Percentiles rank a stretch among this genome's conserved stretches.
These are phyloP conservation scores for Meiosimyza decipiens DNA, from an alignment of 2,888 invertebrate genomes.

Conservation along the genomic window DNA sequence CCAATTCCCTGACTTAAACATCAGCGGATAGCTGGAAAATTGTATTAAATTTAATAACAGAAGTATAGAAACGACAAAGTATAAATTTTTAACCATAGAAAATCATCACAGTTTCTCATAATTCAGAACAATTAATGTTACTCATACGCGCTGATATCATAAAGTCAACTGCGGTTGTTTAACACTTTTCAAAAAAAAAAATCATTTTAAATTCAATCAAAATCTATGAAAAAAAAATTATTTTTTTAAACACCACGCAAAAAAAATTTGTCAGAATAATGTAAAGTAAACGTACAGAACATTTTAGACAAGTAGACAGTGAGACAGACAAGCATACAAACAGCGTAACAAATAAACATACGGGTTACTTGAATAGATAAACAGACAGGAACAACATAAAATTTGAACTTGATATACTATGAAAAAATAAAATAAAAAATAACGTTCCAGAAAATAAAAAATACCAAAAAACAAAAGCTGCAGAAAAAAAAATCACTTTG, in stretches of 20 bases:
- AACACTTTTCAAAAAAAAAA: background rate
- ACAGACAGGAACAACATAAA: conserved; percentile 29
- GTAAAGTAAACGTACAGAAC: background rate
- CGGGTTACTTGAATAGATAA: conserved; percentile 12
- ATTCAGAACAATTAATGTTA: too few species aligned
- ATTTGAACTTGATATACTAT: conserved; percentile 38
- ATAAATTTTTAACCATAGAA: too few species aligned
- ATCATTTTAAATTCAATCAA: background rate
- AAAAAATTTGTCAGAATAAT: background rate
- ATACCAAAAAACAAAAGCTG: background rate
- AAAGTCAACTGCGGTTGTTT: too few species aligned
- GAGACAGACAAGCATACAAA: conserved; percentile 15
- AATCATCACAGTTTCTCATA: too few species aligned
- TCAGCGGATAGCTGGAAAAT: too few species aligned
- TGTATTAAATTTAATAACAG: too few species aligned
- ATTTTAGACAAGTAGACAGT: conserved; percentile 17
- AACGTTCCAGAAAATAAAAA: conserved; percentile 2
- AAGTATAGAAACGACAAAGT: too few species aligned
- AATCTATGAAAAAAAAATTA: too few species aligned
- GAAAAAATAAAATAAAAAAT: conserved; percentile 30
- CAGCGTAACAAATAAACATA: background rate
- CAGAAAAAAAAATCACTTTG: background rate
- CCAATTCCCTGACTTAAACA: too few species aligned
- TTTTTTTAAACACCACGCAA: background rate
- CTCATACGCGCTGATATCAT: too few species aligned